These are phyloP conservation scores for Chaenogobius annularis DNA, from an alignment of 2,113 vertebrate genomes.

Conservation along the genomic window DNA sequence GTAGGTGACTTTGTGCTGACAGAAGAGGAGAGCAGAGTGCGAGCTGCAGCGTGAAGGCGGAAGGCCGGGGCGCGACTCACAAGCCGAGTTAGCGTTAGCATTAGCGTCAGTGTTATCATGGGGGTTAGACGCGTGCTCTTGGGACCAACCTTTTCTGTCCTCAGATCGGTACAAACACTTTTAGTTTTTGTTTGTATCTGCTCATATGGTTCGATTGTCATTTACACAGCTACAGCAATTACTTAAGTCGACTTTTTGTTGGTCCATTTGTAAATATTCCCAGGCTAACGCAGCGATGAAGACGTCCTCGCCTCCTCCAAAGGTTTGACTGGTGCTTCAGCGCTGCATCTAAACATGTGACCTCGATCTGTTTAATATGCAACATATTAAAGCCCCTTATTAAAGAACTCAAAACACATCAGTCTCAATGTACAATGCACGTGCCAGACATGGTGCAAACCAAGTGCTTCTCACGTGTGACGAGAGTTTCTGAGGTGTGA, in stretches of 20 bases:
- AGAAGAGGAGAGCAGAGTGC: neutral
- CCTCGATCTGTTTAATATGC: neutral
- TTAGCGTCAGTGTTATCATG: too few relatives aligned
- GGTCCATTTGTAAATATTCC: constrained; percentile 36
- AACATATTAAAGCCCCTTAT: too few relatives aligned
- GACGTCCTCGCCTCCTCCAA: constrained; percentile 15
- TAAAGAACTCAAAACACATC: too few relatives aligned
- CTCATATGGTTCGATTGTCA: neutral
- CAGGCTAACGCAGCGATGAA: constrained; percentile 35
- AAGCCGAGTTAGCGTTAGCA: too few relatives aligned
- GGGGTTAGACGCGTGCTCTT: neutral
- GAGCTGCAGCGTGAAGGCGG: neutral
- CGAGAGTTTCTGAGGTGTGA: too few relatives aligned
- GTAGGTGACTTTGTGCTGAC: constrained; percentile 1
- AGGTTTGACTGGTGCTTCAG: constrained; percentile 6
- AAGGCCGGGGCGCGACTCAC: neutral
- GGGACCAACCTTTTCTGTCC: neutral
- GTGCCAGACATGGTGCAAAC: too few relatives aligned
- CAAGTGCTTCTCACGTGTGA: too few relatives aligned
- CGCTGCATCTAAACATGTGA: constrained; percentile 7
- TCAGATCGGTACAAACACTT: too few relatives aligned
- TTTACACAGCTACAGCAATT: constrained; percentile 21
- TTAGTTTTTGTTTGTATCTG: too few relatives aligned
- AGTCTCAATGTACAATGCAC: too few relatives aligned
- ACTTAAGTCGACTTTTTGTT: constrained; percentile 40